A percentile compares a stretch with the other conserved stretches of the same genome.
phyloP scores from a whole-genome alignment of 2,113 vertebrate genomes.

The Charina bottae region DNA sequence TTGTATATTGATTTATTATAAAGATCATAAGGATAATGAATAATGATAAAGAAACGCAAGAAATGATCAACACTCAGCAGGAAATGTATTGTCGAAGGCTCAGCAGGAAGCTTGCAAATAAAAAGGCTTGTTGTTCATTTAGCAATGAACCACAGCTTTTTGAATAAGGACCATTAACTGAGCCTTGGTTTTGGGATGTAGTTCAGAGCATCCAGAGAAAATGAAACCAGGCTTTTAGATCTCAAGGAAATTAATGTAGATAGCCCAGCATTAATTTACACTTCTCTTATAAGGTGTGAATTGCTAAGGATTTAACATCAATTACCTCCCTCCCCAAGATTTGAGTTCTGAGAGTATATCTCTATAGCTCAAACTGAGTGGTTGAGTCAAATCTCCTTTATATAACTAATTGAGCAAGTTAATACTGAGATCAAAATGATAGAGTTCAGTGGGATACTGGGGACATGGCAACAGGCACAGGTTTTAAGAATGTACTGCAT shows the following conservation, averaged over 20 bases:
- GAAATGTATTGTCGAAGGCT: too few relatives aligned
- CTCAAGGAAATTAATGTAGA: not conserved
- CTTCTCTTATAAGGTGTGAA: slow-evolving; percentile 13
- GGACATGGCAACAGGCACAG: not conserved
- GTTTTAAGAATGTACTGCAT: not conserved
- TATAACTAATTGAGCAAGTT: not conserved
- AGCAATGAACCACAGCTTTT: not conserved
- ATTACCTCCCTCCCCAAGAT: not conserved
- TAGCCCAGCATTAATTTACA: not conserved
- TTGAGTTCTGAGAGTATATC: not conserved
- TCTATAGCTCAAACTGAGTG: not conserved
- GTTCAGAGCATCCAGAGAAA: not conserved
- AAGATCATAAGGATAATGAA: not conserved
- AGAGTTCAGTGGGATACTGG: not conserved
- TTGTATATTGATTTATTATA: too few relatives aligned
- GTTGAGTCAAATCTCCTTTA: not conserved
- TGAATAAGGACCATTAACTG: not conserved
- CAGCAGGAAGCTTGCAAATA: not conserved
- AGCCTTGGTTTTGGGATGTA: not conserved
- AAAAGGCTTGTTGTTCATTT: not conserved
- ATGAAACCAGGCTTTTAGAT: not conserved
- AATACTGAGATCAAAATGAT: not conserved
- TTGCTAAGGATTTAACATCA: not conserved
- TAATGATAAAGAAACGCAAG: too few relatives aligned
- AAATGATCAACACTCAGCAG: not conserved